A percentile compares a stretch with the other conserved stretches of the same genome.
Evolutionary conservation across 1,140 invertebrate genomes (phyloP).

Genomic region (Drosophila tristis): DNA sequence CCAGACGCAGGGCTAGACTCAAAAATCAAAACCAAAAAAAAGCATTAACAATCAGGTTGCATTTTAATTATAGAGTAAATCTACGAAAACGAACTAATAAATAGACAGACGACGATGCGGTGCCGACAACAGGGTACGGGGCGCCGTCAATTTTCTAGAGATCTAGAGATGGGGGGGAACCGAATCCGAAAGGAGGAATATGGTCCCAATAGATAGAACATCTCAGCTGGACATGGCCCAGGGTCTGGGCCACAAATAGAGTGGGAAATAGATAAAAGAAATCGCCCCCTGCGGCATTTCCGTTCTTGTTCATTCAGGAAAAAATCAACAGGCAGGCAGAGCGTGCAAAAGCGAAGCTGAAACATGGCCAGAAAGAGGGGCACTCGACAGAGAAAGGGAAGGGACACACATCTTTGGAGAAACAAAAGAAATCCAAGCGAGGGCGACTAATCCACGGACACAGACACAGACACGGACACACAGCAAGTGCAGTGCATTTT

Average conservation of each 20-base stretch:
- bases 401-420: no score
- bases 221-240: constrained; percentile 22
- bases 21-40: not conserved
- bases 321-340: constrained; percentile 15
- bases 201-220: not conserved
- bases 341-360: no score
- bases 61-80: constrained; percentile 65
- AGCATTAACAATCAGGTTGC: constrained; percentile 30
- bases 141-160: constrained; percentile 42
- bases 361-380: constrained; percentile 14
- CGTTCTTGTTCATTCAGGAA: constrained; percentile 65
- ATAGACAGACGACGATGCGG: constrained; percentile 32
- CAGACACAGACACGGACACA: no score
- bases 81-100: constrained; percentile 59
- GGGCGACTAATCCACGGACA: constrained; percentile 62
- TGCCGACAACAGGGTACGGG: constrained; percentile 24
- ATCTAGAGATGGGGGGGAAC: not conserved
- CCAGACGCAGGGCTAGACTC: constrained; percentile 6
- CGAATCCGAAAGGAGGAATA: constrained; percentile 1
- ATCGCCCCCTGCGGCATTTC: constrained; percentile 70
- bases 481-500: constrained; percentile 55
- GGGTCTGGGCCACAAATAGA: not conserved
- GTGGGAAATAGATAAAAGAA: constrained; percentile 23
- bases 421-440: constrained; percentile 47
- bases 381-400: not conserved